phyloP scores from a whole-genome alignment of 2,113 vertebrate genomes.

The Charina bottae region DNA sequence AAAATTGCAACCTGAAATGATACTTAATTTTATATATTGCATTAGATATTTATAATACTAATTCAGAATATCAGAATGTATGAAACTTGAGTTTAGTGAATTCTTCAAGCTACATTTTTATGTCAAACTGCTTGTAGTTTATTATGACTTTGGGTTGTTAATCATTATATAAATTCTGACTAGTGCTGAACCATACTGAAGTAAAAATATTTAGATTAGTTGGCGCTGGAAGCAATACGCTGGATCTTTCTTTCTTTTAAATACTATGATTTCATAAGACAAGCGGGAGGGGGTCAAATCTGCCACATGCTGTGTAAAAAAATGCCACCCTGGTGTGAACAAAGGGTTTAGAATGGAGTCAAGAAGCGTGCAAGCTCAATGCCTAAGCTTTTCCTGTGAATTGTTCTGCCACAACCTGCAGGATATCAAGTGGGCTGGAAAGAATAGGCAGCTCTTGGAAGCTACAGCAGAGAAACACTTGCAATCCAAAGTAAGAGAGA shows the following conservation, averaged over 20 bases:
- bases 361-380: constrained; percentile 81
- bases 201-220: constrained; percentile 56
- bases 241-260: constrained; percentile 44
- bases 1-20: constrained; percentile 16
- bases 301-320: constrained; percentile 85
- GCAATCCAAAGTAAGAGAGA: constrained; percentile 60
- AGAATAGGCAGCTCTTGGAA: constrained; percentile 74
- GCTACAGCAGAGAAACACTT: constrained; percentile 68
- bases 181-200: constrained; percentile 30
- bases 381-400: constrained; percentile 84
- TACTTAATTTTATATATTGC: background rate
- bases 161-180: background rate
- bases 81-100: background rate
- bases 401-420: constrained; percentile 80
- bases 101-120: constrained; percentile 18
- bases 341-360: constrained; percentile 87
- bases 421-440: constrained; percentile 77
- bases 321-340: constrained; percentile 86
- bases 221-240: constrained; percentile 55
- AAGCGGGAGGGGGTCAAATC: constrained; percentile 82
- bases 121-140: constrained; percentile 19
- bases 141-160: constrained; percentile 19
- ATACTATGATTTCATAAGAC: constrained; percentile 81
- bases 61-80: constrained; percentile 22
- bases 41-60: background rate